A percentile compares a stretch with the other conserved stretches of the same genome.
phyloP scores from a whole-genome alignment of 2,888 invertebrate species.

The Altica lythri region DNA sequence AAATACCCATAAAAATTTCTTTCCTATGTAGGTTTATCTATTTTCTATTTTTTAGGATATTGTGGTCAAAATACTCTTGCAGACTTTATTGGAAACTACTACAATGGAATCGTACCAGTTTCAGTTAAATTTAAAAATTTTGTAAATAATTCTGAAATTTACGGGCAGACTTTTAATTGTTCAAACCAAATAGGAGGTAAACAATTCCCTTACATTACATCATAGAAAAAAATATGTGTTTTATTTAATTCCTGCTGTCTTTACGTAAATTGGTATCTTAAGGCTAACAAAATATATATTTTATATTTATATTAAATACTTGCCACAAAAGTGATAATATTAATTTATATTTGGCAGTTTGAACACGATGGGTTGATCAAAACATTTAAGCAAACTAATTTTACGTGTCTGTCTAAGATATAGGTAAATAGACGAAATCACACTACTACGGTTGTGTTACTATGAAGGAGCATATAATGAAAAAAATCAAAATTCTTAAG shows the following conservation, averaged over 20 bases:
- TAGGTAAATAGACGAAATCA: no score
- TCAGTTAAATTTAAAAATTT: conserved; percentile 23
- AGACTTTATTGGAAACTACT: conserved; percentile 22
- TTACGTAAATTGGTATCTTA: background rate
- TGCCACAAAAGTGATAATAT: no score
- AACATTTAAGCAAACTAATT: no score
- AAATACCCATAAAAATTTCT: no score
- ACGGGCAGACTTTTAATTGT: conserved; percentile 10
- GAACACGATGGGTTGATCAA: no score
- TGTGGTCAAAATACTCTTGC: conserved; percentile 8
- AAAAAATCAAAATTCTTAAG: no score
- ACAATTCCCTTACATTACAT: conserved; percentile 17
- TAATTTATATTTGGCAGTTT: no score
- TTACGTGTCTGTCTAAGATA: no score
- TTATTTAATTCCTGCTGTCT: background rate
- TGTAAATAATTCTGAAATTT: conserved; percentile 21
- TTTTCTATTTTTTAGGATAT: conserved; percentile 17
- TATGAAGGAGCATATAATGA: no score
- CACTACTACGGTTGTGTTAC: no score
- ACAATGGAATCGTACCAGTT: conserved; percentile 9
- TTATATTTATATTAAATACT: no score
- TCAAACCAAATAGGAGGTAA: background rate
- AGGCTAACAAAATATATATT: no score
- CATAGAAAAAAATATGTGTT: background rate
- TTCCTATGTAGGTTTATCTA: background rate